Conservation (phyloP, 2,113 vertebrate species). For the Antigone vipio region DNA sequence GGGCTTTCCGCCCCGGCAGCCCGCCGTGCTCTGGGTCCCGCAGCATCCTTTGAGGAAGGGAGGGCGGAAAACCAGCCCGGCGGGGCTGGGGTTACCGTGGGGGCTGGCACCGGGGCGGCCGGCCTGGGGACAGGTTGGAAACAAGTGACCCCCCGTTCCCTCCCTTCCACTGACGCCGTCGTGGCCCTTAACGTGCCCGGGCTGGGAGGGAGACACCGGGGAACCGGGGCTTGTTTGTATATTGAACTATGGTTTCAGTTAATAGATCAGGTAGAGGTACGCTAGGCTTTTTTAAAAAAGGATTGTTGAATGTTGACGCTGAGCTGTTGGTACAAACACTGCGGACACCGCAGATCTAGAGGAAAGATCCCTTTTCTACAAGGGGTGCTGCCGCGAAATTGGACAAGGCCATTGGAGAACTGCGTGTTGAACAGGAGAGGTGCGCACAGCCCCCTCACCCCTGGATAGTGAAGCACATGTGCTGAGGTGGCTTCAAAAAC, state of each 20-base stretch:
- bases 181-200: not conserved
- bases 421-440: not conserved
- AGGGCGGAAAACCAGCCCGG: not conserved
- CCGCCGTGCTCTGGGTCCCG: not conserved
- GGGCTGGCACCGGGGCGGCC: not conserved
- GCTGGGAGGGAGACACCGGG: not conserved
- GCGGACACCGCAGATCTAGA: not conserved
- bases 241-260: not conserved
- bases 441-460: not conserved
- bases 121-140: not conserved
- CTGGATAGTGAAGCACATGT: not conserved
- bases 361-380: not conserved
- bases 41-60: not conserved
- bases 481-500: not conserved
- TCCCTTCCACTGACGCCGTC: not conserved
- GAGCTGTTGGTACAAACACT: not conserved
- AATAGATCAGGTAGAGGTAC: not conserved
- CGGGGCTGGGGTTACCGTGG: not conserved
- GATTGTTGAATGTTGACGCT: not conserved
- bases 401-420: not conserved
- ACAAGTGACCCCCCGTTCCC: rapidly evolving
- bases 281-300: not conserved
- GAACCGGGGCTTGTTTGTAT: not conserved
- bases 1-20: not conserved
- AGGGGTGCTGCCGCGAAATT: not conserved